Evolutionary conservation across 2,113 vertebrate genomes (phyloP), one percentile per base, ranked within the genome.

Genomic region (Butorides virescens): DNA sequence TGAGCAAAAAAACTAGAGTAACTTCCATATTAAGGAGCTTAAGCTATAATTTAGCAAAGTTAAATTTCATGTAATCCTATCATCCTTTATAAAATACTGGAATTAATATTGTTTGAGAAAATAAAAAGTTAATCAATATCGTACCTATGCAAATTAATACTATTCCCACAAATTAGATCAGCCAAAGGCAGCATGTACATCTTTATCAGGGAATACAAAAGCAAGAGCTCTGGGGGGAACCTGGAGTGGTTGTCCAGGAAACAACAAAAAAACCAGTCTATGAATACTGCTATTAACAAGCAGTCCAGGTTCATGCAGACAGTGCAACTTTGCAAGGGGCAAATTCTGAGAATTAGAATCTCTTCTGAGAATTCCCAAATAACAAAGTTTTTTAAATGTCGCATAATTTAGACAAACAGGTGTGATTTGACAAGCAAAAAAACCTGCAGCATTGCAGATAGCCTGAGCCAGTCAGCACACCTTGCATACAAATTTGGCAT

Each of bases 211-310:
- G 46, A 93, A 72, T 52, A 93, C 44, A 89, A 97, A 92, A 87
- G 91, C 70, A 89, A 68, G 92, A 95, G 84, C 92, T 91, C 89
- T 36, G 77, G 70, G 76, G 89, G 73, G 36, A 93, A 94, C 80
- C 89, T 92, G 86, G 73, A 95, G 81, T 91, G 92, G 94, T 96
- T 95, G 96, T 82, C 95, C 83, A 86, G 89, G 95, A 95, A 95
- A 96, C 97, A 89, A 73, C 71, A 88, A 93, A 59, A 53, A 76
- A 47, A 42, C 0, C 55, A 87, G 68, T 53, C 49, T 79, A 29
- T 90, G 92, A 90, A 92, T 95, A 66, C 84, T 87, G 73, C 80
- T 85, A 70, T 39, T 91, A 92, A 91, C 73, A 93, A 90, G 70
- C 30, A 91, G 86, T 87, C 86, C 88, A 73, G 89, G 86, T 87